These are phyloP conservation scores for Rhegmatorhina hoffmannsi DNA, from an alignment of 2,113 vertebrate species.

Conservation along the genomic window DNA sequence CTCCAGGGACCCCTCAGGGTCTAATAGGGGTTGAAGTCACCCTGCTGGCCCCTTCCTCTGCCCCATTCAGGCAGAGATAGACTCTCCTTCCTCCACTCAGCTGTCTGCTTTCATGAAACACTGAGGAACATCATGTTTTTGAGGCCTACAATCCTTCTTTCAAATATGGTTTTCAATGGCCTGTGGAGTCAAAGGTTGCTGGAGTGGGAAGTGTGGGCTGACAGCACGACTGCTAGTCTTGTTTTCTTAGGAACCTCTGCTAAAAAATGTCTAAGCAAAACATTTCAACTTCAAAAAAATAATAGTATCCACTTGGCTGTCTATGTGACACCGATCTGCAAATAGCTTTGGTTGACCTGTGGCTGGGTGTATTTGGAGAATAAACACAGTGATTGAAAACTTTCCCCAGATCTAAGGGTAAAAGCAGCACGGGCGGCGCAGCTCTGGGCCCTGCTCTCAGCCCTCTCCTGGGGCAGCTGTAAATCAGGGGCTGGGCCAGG, in stretches of 20 bases:
- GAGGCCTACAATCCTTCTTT: slow-evolving; percentile 7
- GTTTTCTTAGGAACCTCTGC: slow-evolving; percentile 57
- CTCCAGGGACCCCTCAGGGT: background rate
- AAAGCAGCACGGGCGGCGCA: background rate
- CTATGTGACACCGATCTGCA: slow-evolving; percentile 9
- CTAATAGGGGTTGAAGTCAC: background rate
- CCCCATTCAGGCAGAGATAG: background rate
- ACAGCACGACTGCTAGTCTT: background rate
- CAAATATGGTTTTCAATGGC: background rate
- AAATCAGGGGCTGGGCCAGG: background rate
- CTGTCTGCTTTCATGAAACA: background rate
- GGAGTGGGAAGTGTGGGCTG: slow-evolving; percentile 28
- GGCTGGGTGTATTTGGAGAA: slow-evolving; percentile 55
- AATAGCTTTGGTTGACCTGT: slow-evolving; percentile 54
- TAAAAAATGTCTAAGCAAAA: slow-evolving; percentile 54
- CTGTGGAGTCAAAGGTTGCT: background rate
- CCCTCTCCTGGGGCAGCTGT: background rate
- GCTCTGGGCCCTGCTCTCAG: background rate
- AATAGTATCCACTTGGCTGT: slow-evolving; percentile 41
- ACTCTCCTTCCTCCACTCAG: background rate
- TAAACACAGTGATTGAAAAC: slow-evolving; percentile 51
- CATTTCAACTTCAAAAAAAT: slow-evolving; percentile 58
- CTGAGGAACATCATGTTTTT: background rate
- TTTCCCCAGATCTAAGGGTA: slow-evolving; percentile 11
- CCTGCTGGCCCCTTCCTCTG: background rate